Evolutionary conservation across 2,113 vertebrate species (phyloP).

Genomic region (Lophochroa leadbeateri): DNA sequence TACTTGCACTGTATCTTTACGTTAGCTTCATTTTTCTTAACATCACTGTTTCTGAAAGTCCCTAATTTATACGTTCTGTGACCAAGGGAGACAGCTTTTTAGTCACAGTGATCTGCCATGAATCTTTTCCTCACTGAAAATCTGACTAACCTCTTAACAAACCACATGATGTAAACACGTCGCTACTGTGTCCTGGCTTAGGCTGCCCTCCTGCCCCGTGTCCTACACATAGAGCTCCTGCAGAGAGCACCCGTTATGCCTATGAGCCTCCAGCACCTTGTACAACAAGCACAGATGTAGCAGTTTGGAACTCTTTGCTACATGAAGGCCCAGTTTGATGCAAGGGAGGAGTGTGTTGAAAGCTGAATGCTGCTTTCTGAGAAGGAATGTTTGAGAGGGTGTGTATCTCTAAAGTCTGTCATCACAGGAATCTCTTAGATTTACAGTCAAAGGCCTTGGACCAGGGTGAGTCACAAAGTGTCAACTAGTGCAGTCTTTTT

Average conservation of each 20-base stretch:
- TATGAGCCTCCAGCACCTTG: neutral
- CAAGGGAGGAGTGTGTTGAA: neutral
- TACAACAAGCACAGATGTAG: neutral
- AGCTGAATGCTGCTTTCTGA: neutral
- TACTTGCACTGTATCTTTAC: neutral
- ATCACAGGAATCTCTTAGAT: neutral
- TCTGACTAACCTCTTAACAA: neutral
- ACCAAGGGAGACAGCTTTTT: neutral
- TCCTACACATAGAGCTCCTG: rapidly evolving
- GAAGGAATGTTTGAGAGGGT: rapidly evolving
- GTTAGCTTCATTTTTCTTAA: neutral
- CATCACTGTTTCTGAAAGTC: neutral
- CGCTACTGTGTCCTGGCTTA: neutral
- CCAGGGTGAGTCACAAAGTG: neutral
- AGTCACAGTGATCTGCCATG: neutral
- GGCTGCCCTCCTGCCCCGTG: neutral
- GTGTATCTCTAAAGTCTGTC: neutral
- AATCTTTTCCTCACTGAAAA: neutral
- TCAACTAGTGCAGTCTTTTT: neutral
- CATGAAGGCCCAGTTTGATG: too few species aligned
- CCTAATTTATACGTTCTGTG: neutral
- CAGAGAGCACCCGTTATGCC: neutral
- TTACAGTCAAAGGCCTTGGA: neutral
- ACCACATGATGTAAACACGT: rapidly evolving
- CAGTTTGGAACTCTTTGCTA: neutral